Conservation (phyloP, 2,888 invertebrate species). For the Eristalis intricaria region DNA sequence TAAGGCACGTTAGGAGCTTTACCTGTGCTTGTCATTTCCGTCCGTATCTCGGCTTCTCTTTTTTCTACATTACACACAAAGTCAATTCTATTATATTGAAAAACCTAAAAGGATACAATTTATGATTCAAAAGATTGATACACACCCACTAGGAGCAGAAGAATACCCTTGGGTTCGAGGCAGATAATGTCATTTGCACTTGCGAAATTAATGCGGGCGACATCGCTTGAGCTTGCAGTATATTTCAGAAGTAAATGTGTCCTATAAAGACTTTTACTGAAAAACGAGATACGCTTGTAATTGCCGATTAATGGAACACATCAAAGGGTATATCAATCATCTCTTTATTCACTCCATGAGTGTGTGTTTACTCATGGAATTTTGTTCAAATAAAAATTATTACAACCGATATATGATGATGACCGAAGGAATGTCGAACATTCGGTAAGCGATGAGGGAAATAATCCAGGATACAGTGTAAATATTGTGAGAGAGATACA, state of each 20-base stretch:
- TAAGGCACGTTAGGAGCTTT: slow-evolving; percentile 77
- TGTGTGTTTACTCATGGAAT: slow-evolving; percentile 30
- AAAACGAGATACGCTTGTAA: slow-evolving; percentile 29
- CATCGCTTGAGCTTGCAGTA: background rate
- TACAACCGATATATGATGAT: slow-evolving; percentile 21
- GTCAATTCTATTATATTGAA: background rate
- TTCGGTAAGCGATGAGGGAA: slow-evolving; percentile 5
- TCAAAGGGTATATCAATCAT: slow-evolving; percentile 53
- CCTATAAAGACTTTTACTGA: slow-evolving; percentile 41
- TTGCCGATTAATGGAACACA: slow-evolving; percentile 31
- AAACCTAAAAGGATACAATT: slow-evolving; percentile 23
- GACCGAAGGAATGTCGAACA: slow-evolving; percentile 21
- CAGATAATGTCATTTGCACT: slow-evolving; percentile 65
- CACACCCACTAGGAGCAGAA: background rate
- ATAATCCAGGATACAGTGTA: slow-evolving; percentile 18
- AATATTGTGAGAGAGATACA: slow-evolving; percentile 72
- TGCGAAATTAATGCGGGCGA: slow-evolving; percentile 53
- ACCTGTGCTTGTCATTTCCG: slow-evolving; percentile 29
- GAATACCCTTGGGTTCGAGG: background rate
- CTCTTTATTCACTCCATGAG: background rate
- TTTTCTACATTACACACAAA: background rate
- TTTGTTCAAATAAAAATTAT: slow-evolving; percentile 42
- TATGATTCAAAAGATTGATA: slow-evolving; percentile 8
- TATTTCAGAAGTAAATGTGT: slow-evolving; percentile 31
- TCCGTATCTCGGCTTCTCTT: background rate